phyloP scores from a whole-genome alignment of 2,113 vertebrate species.

The Plotosus lineatus region DNA sequence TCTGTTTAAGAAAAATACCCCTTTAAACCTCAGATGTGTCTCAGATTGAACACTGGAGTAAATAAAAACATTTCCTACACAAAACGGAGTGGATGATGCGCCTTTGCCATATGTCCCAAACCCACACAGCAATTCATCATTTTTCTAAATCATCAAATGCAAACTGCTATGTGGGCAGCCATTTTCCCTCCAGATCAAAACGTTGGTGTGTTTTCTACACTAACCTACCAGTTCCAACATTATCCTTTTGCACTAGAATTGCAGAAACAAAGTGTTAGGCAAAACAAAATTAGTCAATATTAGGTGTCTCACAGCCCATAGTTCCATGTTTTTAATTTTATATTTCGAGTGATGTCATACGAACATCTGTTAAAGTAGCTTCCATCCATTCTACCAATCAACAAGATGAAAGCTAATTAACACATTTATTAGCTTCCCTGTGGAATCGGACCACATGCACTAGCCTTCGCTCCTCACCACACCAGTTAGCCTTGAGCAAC shows the following conservation, averaged over 20 bases:
- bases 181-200: constrained; percentile 16
- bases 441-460: too few species aligned
- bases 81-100: background rate
- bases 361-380: too few species aligned
- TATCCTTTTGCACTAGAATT: background rate
- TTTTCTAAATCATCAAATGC: background rate
- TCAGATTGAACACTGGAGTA: background rate
- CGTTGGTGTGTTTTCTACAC: background rate
- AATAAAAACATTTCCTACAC: background rate
- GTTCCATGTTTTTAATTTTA: background rate
- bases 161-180: constrained; percentile 25
- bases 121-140: background rate
- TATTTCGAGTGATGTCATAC: background rate
- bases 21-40: background rate
- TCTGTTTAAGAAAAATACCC: too few species aligned
- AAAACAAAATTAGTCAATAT: background rate
- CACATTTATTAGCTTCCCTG: too few species aligned
- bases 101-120: background rate
- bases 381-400: too few species aligned
- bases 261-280: background rate
- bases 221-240: background rate
- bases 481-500: too few species aligned
- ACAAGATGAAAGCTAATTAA: too few species aligned
- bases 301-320: background rate
- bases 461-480: too few species aligned